Conservation (phyloP, 1,140 invertebrate genomes). For the Mya arenaria region DNA sequence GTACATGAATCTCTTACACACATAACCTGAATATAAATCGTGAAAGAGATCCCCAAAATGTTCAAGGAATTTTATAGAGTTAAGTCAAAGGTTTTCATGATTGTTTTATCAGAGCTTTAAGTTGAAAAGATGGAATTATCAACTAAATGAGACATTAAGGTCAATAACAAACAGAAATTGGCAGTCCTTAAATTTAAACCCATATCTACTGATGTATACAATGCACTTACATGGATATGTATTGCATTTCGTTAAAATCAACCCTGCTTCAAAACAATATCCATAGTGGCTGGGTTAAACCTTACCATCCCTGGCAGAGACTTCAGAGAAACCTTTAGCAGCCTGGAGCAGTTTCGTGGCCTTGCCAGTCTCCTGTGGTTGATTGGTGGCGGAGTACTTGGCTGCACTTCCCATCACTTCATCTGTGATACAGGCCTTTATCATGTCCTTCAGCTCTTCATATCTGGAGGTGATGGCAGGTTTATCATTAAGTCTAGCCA, state of each 20-base stretch:
- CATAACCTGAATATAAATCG: no score
- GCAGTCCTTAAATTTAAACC: not conserved
- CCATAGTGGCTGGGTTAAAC: no score
- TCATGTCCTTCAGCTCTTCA: conserved; percentile 47
- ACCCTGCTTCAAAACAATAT: no score
- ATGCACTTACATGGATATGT: not conserved
- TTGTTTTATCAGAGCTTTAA: not conserved
- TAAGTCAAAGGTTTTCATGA: no score
- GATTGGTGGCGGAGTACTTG: not conserved
- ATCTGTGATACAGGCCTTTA: conserved; percentile 47
- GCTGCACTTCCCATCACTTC: conserved; percentile 36
- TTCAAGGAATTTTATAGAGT: no score
- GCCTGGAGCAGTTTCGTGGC: conserved; percentile 12
- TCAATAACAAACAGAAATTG: not conserved
- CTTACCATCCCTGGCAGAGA: conserved; percentile 29
- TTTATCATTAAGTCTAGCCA: no score
- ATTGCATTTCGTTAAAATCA: not conserved
- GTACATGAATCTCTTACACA: no score
- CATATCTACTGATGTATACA: not conserved
- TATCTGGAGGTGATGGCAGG: no score
- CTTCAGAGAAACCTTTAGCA: conserved; percentile 22
- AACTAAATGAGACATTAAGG: not conserved
- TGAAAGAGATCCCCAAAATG: no score
- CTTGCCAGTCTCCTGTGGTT: conserved; percentile 19
- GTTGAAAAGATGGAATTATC: not conserved